Conservation (phyloP, 1,140 invertebrate species). For the Mamestra configurata region DNA sequence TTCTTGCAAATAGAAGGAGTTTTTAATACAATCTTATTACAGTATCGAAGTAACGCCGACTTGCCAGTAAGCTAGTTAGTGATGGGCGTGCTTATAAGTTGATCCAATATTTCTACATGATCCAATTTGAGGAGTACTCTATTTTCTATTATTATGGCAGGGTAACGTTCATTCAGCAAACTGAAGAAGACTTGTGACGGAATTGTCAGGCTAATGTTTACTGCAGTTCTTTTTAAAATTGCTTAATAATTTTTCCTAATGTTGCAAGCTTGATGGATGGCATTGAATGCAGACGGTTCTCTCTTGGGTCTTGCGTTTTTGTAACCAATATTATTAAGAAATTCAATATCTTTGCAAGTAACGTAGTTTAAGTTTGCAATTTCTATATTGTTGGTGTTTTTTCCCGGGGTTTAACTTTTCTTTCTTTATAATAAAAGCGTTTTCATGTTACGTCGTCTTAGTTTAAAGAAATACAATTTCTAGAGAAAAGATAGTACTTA, state of each 20-base stretch:
- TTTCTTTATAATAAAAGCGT: neutral
- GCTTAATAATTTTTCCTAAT: too few relatives aligned
- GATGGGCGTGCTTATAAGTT: slow-evolving; percentile 1
- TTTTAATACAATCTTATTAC: slow-evolving; percentile 17
- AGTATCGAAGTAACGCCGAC: neutral
- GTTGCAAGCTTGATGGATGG: too few relatives aligned
- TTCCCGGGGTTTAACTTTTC: slow-evolving; percentile 5
- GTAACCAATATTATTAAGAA: neutral
- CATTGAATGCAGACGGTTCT: too few relatives aligned
- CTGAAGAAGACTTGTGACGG: neutral
- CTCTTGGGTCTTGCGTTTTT: neutral
- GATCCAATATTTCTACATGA: neutral
- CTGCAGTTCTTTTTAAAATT: neutral
- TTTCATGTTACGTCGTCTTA: neutral
- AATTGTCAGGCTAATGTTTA: neutral
- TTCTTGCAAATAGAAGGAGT: neutral
- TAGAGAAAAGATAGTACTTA: neutral
- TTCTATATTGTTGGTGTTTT: neutral
- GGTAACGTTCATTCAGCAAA: neutral
- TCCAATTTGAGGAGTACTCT: slow-evolving; percentile 11
- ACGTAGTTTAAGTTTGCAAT: neutral
- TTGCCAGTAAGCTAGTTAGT: slow-evolving; percentile 23
- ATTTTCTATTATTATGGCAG: slow-evolving; percentile 21
- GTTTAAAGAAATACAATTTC: neutral
- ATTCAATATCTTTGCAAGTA: neutral